phyloP scores from a whole-genome alignment of 1,140 invertebrate species.

The Hylaeus volcanicus region DNA sequence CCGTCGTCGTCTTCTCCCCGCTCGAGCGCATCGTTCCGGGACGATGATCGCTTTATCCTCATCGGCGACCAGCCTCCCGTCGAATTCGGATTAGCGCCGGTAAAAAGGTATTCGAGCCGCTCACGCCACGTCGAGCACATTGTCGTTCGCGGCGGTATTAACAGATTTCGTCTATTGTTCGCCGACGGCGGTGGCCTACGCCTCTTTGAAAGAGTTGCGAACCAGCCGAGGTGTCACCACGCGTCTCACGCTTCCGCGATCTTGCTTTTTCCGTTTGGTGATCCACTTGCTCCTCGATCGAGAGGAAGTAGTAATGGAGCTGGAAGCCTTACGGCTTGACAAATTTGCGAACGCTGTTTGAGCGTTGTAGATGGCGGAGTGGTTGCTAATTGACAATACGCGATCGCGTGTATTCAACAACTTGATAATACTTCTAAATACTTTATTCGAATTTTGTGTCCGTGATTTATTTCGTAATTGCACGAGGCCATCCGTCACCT shows the following conservation, averaged over 20 bases:
- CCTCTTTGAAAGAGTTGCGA: constrained; percentile 48
- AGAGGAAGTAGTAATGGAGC: background rate
- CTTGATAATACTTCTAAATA: too few species aligned
- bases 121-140: constrained; percentile 68
- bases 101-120: constrained; percentile 72
- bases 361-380: too few species aligned
- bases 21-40: constrained; percentile 59
- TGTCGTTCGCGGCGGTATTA: constrained; percentile 68
- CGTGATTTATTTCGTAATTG: too few species aligned
- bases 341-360: too few species aligned
- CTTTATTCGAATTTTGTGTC: too few species aligned
- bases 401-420: too few species aligned
- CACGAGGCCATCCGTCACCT: too few species aligned
- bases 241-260: constrained; percentile 65
- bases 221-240: constrained; percentile 55
- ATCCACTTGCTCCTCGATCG: background rate
- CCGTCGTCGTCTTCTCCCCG: constrained; percentile 7
- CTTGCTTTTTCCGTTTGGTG: background rate
- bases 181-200: constrained; percentile 41
- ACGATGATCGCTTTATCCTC: constrained; percentile 67
- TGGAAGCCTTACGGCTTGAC: too few species aligned
- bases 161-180: constrained; percentile 72
- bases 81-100: constrained; percentile 71
- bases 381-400: too few species aligned
- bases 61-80: constrained; percentile 63